Evolutionary conservation across 2,113 vertebrate genomes (phyloP).

Genomic region (Pongo pygmaeus): DNA sequence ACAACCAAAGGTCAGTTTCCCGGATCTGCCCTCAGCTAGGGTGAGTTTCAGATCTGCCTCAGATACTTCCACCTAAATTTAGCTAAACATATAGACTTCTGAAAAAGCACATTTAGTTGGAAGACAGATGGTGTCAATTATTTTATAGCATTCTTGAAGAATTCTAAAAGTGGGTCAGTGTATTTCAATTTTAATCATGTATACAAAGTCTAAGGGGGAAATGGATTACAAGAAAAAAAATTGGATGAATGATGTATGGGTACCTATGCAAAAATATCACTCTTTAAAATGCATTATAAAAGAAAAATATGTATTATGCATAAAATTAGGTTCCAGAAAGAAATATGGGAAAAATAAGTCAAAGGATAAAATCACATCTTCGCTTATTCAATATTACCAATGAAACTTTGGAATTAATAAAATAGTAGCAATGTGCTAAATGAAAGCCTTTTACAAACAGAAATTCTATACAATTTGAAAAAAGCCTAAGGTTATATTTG

Average conservation of each 20-base stretch:
- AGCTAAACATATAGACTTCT: neutral
- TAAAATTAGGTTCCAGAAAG: neutral
- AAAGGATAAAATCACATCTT: neutral
- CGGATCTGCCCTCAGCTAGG: fast-evolving
- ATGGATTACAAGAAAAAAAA: neutral
- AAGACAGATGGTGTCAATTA: neutral
- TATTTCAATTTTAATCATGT: neutral
- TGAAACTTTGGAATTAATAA: neutral
- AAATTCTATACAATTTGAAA: neutral
- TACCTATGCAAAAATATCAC: neutral
- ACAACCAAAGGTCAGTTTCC: neutral
- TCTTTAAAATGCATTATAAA: neutral
- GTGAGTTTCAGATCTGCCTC: neutral
- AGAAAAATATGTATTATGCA: neutral
- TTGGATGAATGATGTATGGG: neutral
- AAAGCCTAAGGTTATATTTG: slow-evolving; percentile 5
- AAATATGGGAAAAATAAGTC: neutral
- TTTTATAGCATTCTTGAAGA: neutral
- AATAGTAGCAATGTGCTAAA: neutral
- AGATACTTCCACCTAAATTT: neutral
- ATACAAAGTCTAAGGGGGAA: neutral
- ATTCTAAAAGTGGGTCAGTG: neutral
- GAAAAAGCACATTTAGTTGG: neutral
- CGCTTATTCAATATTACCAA: neutral
- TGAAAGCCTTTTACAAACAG: slow-evolving; percentile 12